Evolutionary conservation across 2,888 invertebrate species (phyloP), one percentile per base, ranked within the genome.

Genomic region (Pandemis corylana): DNA sequence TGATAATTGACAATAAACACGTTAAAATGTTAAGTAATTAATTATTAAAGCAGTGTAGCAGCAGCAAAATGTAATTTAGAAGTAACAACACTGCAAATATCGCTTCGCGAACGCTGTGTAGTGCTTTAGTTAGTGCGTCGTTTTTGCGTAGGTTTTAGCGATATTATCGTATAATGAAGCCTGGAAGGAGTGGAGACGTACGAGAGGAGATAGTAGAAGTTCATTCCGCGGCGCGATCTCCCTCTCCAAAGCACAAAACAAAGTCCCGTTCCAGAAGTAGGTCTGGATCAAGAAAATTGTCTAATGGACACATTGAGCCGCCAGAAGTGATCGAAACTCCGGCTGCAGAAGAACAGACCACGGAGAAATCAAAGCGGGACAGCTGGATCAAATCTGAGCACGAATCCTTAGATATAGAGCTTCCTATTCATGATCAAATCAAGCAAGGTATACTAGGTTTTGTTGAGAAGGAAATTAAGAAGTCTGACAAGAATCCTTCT

Each of bases 341-440:
- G 7, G 72, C 82, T 6, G 76, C 75, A 1, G 77, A 81, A 13
- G 86, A 85, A 13, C 69, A 77, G 41, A 7, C 82, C 0, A 69
- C 83, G 36, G 93, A 93, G 5, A 94, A 90, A 78, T 81, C 90
- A 0, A 94, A 92, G 81, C 84, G 92, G 7, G 94, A 94, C 63
- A 93, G 88, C 77, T 95, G 95, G 95, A 90, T 92, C 44, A 91
- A 93, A 77, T 94, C 95, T 0, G 94, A 94, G 79, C 91, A 94
- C 72, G 95, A 95, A 77, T 95, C 95, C 0, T 87, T 95, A 20
- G 96, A 95, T 77, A 92, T 93, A 0, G 96, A 96, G 80, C 82
- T 95, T 41, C 95, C 95, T 64, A 96, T 96, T 56, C 96, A 96
- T 78, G 94, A 94, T 73, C 94, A 95, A 84, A 90, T 95, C 68